Evolutionary conservation across 2,888 invertebrate genomes (phyloP).

Genomic region (Diaphora mendica): DNA sequence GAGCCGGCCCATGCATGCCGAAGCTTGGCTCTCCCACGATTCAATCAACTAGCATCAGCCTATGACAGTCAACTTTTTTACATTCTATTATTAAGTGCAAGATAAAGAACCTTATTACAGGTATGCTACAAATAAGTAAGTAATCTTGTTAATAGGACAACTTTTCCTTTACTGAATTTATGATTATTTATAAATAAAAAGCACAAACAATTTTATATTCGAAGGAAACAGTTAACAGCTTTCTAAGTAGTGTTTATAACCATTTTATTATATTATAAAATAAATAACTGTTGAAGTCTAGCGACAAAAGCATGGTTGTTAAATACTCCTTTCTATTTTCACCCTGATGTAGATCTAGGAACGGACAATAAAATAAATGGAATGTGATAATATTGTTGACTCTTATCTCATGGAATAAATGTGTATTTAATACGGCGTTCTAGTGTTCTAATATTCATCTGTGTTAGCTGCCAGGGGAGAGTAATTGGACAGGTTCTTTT

Average conservation of each 20-base stretch:
- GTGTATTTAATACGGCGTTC: neutral
- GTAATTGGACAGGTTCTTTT: neutral
- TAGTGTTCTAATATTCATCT: neutral
- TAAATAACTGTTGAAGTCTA: constrained; percentile 6
- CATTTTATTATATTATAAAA: constrained; percentile 10
- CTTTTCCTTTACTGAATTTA: neutral
- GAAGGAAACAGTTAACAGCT: neutral
- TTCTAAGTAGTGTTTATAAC: neutral
- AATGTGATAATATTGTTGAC: neutral
- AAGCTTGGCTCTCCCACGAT: no score
- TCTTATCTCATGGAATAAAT: neutral
- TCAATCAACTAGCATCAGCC: no score
- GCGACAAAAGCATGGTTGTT: neutral
- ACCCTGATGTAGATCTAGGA: neutral
- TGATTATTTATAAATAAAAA: neutral
- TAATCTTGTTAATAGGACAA: neutral
- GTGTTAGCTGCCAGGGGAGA: neutral
- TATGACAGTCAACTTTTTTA: no score
- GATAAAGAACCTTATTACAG: neutral
- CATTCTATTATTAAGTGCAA: neutral
- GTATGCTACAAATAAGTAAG: neutral
- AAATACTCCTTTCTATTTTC: constrained; percentile 13
- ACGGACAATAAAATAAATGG: neutral
- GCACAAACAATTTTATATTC: neutral
- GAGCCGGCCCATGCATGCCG: no score